Evolutionary conservation across 2,888 invertebrate genomes (phyloP), one percentile per base, ranked within the genome.

Genomic region (Esperia sulphurella): DNA sequence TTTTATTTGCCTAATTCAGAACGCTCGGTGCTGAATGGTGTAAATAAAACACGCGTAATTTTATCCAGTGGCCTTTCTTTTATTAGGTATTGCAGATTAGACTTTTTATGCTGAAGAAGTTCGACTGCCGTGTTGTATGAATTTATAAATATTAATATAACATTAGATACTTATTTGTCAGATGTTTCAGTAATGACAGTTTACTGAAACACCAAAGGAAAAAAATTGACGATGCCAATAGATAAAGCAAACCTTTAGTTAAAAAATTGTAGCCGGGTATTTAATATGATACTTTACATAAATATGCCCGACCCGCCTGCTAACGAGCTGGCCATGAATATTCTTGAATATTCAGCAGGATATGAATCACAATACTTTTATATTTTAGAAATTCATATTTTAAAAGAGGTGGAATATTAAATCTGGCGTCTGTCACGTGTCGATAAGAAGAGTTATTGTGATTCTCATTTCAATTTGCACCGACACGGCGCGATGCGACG

Each of bases 271-370:
- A 40, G 49, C 51, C 43, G 53, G 52, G 48, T 57, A 55, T 57
- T 57, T 55, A 57, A 57, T 53, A 54, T 49, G 50, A 67, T 72
- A 76, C 68, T 82, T 79, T 77, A 66, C 71, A 71, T 75, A 74
- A 81, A 75, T 67, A 74, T 68, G 65, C 61, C 55, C 73, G 68
- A 63, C 71, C 73, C 70, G 65, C 62, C 62, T 66, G 72, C 78
- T 85, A 85, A 84, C 84, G 84, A 85, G 81, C 69, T 65, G 55
- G 71, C 74, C 71, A 83, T 83, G 83, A 83, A 83, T 83, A 83
- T 82, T 82, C 77, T 71, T 81, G 83, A 72, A 83, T 83, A 85
- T 85, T 85, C 83, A 85, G 67, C 74, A 75, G 79, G 71, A 75
- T 71, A 81, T 82, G 78, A 83, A 83, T 83, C 80, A 80, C 81